Evolutionary conservation across 2,113 vertebrate genomes (phyloP).

Genomic region (Catagonus wagneri): DNA sequence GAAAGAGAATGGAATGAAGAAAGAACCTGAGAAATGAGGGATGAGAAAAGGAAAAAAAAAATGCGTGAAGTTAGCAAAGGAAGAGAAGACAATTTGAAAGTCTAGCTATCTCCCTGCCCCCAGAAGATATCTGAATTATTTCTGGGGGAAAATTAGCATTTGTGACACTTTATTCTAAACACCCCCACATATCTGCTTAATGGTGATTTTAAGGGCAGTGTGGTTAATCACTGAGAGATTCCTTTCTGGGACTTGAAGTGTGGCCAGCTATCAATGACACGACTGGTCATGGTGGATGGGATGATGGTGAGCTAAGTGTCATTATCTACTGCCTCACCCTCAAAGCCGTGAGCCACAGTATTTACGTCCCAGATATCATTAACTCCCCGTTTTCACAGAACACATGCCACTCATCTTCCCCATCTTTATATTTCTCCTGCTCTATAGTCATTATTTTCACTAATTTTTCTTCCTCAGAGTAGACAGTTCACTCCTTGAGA

Average conservation of each 20-base stretch:
- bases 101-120: fast-evolving
- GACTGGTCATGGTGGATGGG: too few relatives aligned
- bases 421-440: not conserved
- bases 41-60: not conserved
- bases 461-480: not conserved
- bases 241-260: not conserved
- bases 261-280: too few relatives aligned
- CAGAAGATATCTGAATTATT: not conserved
- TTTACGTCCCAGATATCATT: fast-evolving
- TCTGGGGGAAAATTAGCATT: not conserved
- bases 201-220: not conserved
- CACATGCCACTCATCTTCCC: not conserved
- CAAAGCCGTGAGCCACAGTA: fast-evolving
- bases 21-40: not conserved
- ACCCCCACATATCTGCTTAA: not conserved
- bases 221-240: not conserved
- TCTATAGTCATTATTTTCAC: not conserved
- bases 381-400: not conserved
- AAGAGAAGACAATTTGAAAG: not conserved
- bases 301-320: fast-evolving
- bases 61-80: fast-evolving
- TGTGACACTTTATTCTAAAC: not conserved
- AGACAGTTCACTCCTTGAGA: not conserved
- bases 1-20: not conserved
- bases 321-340: not conserved